Evolutionary conservation across 2,888 invertebrate genomes (phyloP).

Genomic region (Imbricaverruca yamaguchii): DNA sequence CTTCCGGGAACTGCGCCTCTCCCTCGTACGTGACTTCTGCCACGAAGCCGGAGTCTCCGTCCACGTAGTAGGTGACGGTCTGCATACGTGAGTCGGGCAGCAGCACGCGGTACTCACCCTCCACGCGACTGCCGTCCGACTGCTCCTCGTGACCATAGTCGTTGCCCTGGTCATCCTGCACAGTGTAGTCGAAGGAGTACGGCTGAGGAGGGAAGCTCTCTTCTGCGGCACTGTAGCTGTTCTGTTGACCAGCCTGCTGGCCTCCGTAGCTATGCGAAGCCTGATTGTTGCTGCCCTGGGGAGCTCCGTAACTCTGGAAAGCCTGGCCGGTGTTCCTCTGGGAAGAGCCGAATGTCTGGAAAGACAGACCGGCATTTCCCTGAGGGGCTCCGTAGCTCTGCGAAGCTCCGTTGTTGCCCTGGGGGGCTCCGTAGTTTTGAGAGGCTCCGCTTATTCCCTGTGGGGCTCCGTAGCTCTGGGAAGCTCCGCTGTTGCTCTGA

Average conservation of each 20-base stretch:
- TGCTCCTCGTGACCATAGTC: not conserved
- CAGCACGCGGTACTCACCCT: constrained; percentile 17
- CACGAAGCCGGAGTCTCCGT: constrained; percentile 6
- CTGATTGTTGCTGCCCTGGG: not conserved
- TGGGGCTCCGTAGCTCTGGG: not conserved
- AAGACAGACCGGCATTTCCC: not conserved
- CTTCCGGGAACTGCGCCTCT: constrained; percentile 9
- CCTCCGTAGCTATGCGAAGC: not conserved
- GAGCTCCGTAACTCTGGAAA: constrained; percentile 1
- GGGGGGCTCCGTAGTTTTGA: not conserved
- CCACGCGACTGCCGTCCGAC: not conserved
- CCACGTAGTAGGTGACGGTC: constrained; percentile 14
- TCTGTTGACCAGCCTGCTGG: not conserved
- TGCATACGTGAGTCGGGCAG: constrained; percentile 3
- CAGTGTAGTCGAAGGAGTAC: not conserved
- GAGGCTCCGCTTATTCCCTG: not conserved
- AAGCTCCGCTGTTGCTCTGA: not conserved
- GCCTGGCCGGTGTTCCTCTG: not conserved
- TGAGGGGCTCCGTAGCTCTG: not conserved
- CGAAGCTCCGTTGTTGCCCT: not conserved
- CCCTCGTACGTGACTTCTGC: not conserved
- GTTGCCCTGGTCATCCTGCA: not conserved
- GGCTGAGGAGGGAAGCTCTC: not conserved
- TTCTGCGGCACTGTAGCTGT: not conserved
- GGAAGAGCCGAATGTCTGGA: not conserved